Conservation (phyloP, 2,113 vertebrate species). For the Salminus brasiliensis region DNA sequence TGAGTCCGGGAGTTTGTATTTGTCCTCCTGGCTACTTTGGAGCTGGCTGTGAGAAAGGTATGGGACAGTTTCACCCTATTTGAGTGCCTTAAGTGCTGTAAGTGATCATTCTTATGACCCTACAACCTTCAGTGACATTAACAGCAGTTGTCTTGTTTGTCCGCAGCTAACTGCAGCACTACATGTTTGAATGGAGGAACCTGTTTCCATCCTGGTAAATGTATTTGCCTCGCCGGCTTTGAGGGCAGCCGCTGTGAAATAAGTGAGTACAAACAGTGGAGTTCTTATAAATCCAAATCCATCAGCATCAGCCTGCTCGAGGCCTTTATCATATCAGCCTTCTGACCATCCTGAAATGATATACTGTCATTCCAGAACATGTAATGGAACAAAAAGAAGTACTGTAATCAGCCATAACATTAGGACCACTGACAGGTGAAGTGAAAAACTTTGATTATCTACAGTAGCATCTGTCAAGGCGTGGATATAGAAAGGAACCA, state of each 20-base stretch:
- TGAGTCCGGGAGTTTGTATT: constrained; percentile 86
- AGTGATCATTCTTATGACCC: too few species aligned
- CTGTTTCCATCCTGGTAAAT: constrained; percentile 88
- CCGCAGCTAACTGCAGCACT: constrained; percentile 84
- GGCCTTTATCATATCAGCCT: too few species aligned
- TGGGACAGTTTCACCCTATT: neutral
- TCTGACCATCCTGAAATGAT: too few species aligned
- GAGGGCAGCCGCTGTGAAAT: constrained; percentile 86
- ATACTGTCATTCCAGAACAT: too few species aligned
- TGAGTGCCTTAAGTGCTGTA: too few species aligned
- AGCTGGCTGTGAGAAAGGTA: constrained; percentile 89
- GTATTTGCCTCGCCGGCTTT: constrained; percentile 84
- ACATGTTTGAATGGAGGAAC: constrained; percentile 88
- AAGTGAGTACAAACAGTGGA: constrained; percentile 76
- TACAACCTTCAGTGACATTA: neutral
- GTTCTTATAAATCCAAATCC: neutral
- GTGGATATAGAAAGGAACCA: too few species aligned
- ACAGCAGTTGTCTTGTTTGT: neutral
- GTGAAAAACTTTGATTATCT: too few species aligned
- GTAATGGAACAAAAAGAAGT: too few species aligned
- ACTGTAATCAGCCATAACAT: too few species aligned
- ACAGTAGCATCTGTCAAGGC: too few species aligned
- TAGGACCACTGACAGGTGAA: too few species aligned
- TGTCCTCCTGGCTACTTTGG: constrained; percentile 88
- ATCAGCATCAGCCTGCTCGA: neutral